These are phyloP conservation scores for Sinocyclocheilus maitianheensis DNA, from an alignment of 2,113 vertebrate species.

Conservation along the genomic window DNA sequence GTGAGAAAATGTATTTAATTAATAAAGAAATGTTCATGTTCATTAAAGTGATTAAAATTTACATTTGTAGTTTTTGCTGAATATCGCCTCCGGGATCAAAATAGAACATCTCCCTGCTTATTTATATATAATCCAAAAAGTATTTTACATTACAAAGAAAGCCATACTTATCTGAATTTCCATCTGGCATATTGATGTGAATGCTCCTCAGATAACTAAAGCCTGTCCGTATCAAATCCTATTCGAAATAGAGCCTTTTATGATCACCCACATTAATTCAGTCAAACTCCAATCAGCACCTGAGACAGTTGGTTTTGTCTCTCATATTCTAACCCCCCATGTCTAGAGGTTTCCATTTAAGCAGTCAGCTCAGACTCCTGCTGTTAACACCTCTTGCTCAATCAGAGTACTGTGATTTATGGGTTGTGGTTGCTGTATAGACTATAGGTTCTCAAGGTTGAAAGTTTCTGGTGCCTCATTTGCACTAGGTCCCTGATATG, in stretches of 20 bases:
- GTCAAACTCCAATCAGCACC: not conserved
- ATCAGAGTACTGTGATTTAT: constrained; percentile 4
- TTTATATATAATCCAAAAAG: not conserved
- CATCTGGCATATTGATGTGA: not conserved
- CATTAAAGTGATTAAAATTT: too few species aligned
- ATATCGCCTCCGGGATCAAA: too few species aligned
- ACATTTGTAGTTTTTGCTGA: too few species aligned
- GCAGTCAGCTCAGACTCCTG: not conserved
- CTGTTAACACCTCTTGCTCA: constrained; percentile 1
- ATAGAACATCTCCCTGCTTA: too few species aligned
- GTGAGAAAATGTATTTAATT: not conserved
- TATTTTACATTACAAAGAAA: not conserved
- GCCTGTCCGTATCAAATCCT: not conserved
- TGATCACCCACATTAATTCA: not conserved
- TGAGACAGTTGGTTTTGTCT: not conserved
- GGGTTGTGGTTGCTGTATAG: not conserved
- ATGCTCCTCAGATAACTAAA: not conserved
- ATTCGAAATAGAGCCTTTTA: not conserved
- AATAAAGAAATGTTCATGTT: not conserved
- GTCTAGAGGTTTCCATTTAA: not conserved
- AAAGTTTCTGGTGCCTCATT: constrained; percentile 3
- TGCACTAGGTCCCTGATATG: not conserved
- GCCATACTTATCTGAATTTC: not conserved
- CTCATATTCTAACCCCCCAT: not conserved
- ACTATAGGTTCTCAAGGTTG: constrained; percentile 22